These are phyloP conservation scores for Gopherus evgoodei DNA, from an alignment of 2,113 vertebrate genomes.

Conservation along the genomic window DNA sequence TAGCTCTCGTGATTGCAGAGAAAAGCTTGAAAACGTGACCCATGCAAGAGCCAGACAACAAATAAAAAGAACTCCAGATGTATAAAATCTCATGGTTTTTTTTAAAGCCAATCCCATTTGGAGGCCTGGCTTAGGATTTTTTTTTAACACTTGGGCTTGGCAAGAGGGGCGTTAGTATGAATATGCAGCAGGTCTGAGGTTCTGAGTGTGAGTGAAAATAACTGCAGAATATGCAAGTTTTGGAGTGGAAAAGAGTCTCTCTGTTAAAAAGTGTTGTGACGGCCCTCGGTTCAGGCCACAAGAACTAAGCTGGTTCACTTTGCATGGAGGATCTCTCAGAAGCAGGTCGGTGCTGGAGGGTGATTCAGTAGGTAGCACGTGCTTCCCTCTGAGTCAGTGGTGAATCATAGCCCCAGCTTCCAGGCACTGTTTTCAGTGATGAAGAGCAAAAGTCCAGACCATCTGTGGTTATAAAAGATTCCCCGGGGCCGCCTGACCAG, in stretches of 20 bases:
- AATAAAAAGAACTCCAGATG: background rate
- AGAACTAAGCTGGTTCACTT: background rate
- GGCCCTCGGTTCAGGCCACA: background rate
- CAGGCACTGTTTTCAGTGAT: background rate
- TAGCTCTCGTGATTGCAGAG: too few relatives aligned
- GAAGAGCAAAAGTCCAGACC: background rate
- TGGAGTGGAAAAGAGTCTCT: background rate
- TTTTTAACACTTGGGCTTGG: background rate
- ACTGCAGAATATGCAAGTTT: background rate
- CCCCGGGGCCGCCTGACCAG: background rate
- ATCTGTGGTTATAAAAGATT: background rate
- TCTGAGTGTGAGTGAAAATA: background rate
- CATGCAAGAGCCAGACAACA: background rate
- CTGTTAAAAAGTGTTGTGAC: background rate
- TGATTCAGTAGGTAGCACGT: background rate
- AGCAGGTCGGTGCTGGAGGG: background rate
- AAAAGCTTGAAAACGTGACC: background rate
- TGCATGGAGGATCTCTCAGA: background rate
- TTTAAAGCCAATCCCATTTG: background rate
- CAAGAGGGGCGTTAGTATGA: background rate
- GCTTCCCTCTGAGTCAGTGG: background rate
- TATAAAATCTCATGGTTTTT: background rate
- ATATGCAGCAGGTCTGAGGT: background rate
- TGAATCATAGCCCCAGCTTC: background rate
- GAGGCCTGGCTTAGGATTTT: background rate